These are phyloP conservation scores for Chionoecetes opilio DNA, from an alignment of 1,140 invertebrate genomes.

Conservation along the genomic window DNA sequence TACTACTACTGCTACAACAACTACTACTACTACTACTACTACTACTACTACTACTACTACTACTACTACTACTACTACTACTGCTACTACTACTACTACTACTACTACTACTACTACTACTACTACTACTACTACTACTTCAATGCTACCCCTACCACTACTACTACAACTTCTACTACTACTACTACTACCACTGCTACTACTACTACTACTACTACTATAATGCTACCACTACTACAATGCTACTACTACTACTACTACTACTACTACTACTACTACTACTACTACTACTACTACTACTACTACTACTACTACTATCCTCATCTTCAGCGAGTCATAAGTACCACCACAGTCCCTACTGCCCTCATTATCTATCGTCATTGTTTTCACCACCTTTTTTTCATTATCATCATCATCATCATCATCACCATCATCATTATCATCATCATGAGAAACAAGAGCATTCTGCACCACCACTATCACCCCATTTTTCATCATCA, in stretches of 20 bases:
- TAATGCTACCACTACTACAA: too few relatives aligned
- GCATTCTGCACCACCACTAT: background rate
- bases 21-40: constrained; percentile 11
- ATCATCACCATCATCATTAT: background rate
- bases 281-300: too few relatives aligned
- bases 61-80: background rate
- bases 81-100: background rate
- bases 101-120: background rate
- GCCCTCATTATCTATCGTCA: background rate
- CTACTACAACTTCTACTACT: background rate
- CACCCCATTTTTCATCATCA: background rate
- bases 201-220: background rate
- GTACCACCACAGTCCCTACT: background rate
- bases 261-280: too few relatives aligned
- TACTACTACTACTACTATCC: too few relatives aligned
- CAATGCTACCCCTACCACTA: background rate
- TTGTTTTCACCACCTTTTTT: background rate
- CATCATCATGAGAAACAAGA: background rate
- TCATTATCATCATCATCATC: constrained; percentile 10
- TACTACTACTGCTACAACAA: background rate
- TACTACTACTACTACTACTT: background rate
- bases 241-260: background rate
- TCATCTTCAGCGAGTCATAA: background rate
- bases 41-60: background rate
- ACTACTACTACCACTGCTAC: constrained; percentile 29